phyloP scores from a whole-genome alignment of 1,140 invertebrate genomes.

The Magallana ariakensis region DNA sequence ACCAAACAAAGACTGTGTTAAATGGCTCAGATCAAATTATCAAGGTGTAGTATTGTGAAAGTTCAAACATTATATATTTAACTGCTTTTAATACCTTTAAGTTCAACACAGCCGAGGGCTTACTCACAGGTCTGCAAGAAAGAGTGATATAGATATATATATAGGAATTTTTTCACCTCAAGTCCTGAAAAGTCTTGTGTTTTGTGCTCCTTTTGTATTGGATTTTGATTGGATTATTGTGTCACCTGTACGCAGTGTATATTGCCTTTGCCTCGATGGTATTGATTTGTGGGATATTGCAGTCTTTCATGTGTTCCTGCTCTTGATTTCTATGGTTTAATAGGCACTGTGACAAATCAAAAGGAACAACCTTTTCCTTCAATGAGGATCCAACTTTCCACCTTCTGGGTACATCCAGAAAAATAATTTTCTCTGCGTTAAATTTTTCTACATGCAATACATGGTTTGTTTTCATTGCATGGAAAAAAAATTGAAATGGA shows the following conservation, averaged over 20 bases:
- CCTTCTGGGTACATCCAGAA: not conserved
- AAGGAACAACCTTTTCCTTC: not conserved
- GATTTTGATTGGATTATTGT: slow-evolving; percentile 30
- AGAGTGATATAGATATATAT: not conserved
- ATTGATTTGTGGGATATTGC: slow-evolving; percentile 3
- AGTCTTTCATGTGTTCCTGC: slow-evolving; percentile 4
- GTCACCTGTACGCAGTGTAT: slow-evolving; percentile 3
- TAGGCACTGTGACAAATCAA: not conserved
- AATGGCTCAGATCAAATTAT: slow-evolving; percentile 15
- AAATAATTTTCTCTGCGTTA: not conserved
- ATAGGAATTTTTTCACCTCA: not conserved
- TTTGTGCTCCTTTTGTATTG: slow-evolving; percentile 2
- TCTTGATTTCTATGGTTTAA: not conserved
- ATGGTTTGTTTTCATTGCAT: too few relatives aligned
- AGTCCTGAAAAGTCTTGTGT: not conserved
- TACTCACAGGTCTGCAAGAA: not conserved
- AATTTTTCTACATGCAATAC: not conserved
- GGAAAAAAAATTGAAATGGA: too few relatives aligned
- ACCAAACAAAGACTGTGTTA: slow-evolving; percentile 28
- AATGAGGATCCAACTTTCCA: not conserved
- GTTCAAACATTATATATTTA: slow-evolving; percentile 37
- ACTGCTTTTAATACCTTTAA: slow-evolving; percentile 1
- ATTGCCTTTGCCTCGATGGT: not conserved
- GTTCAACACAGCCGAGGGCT: not conserved
- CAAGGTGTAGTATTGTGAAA: slow-evolving; percentile 26